Evolutionary conservation across 2,888 invertebrate genomes (phyloP), one percentile per base, ranked within the genome.

Genomic region (Drosophila flavopinicola): DNA sequence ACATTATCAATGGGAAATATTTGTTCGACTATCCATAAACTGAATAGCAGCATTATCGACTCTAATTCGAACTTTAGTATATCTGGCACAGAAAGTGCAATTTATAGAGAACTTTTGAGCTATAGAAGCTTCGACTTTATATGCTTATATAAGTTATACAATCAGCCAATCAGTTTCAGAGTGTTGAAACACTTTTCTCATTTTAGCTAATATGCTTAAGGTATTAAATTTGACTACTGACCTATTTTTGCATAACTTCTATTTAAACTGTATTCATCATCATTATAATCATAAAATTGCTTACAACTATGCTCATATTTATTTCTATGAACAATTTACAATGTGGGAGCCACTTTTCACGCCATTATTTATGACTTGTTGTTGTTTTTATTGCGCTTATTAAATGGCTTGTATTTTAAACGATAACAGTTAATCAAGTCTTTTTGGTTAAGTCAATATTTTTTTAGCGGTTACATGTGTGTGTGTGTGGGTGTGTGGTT

Each of bases 361-460:
- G 47, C 35, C 10, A 32, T 9, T 47, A 15, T 47, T 66, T 71
- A 74, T 65, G 17, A 32, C 37, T 29, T 56, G 49, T 38, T 64
- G 30, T 39, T 58, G 48, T 39, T 61, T 71, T 60, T 68, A 60
- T 68, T 58, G 54, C 37, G 30, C 53, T 66, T 72, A 68, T 83
- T 79, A 66, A 79, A 79, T 79, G 66, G 68, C 51, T 51, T 56
- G 64, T 63, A 64, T 68, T 82, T 76, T 74, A 77, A 78, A 75
- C 61, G 77, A 71, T 76, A 75, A 65, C 77, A 85, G 87, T 89
- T 88, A 89, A 88, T 88, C 85, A 89, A 87, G 83, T 75, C 75
- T 76, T 85, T 80, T 84, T 68, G 77, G 73, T 75, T 77, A 86
- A 83, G 85, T 85, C 88, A 89, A 88, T 89, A 86, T 89, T 88